A percentile compares a stretch with the other conserved stretches of the same genome.
Evolutionary conservation across 2,888 invertebrate genomes (phyloP).

Genomic region (Bruchidius siliquastri): DNA sequence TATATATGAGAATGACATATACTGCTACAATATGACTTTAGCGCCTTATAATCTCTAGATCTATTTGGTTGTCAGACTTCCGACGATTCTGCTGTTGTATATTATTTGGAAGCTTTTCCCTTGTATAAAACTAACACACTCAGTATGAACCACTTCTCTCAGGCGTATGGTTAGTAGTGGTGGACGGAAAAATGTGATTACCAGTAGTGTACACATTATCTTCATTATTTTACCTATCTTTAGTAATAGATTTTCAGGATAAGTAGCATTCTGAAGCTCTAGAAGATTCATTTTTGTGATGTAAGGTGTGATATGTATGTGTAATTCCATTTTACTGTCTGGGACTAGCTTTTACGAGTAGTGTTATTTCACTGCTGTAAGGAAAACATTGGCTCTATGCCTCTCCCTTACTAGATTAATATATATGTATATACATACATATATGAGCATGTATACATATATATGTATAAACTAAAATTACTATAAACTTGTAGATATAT

Average conservation of each 20-base stretch:
- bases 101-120: too few species aligned
- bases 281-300: slow-evolving; percentile 23
- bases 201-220: background rate
- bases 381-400: slow-evolving; percentile 30
- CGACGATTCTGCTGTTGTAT: too few species aligned
- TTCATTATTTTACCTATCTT: background rate
- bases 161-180: too few species aligned
- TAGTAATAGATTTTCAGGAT: background rate
- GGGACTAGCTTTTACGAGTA: slow-evolving; percentile 32
- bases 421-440: slow-evolving; percentile 32
- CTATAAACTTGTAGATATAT: slow-evolving; percentile 46
- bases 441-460: background rate
- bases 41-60: too few species aligned
- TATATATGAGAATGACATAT: too few species aligned
- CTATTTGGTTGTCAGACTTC: too few species aligned
- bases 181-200: background rate
- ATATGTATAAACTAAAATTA: slow-evolving; percentile 40
- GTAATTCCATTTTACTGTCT: slow-evolving; percentile 22
- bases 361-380: slow-evolving; percentile 29
- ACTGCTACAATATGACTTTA: too few species aligned
- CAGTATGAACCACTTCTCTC: too few species aligned
- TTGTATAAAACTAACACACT: too few species aligned
- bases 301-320: slow-evolving; percentile 27
- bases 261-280: background rate
- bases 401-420: slow-evolving; percentile 40